Evolutionary conservation across 1,140 invertebrate genomes (phyloP).

Genomic region (Drosophila navojoa): DNA sequence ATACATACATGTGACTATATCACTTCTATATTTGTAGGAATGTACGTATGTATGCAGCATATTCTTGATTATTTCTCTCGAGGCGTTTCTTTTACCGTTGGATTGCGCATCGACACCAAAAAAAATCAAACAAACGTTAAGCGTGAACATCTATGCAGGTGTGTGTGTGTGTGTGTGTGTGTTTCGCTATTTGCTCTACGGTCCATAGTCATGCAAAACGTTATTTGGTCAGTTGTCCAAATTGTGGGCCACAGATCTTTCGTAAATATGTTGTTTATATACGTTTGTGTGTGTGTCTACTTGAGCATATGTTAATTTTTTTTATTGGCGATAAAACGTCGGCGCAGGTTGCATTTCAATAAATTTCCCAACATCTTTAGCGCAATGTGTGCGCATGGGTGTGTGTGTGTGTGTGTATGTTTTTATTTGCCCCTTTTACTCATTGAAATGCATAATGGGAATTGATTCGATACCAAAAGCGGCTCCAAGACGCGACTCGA

Average conservation of each 20-base stretch:
- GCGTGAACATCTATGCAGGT: conserved; percentile 25
- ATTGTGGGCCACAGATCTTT: conserved; percentile 46
- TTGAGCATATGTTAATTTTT: conserved; percentile 60
- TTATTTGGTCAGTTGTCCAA: conserved; percentile 67
- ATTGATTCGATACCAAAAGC: conserved; percentile 48
- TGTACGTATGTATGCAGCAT: conserved; percentile 20
- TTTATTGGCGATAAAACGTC: conserved; percentile 64
- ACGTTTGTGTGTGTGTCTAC: conserved; percentile 3
- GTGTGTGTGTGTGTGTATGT: no score
- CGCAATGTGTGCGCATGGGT: background rate
- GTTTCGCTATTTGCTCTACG: conserved; percentile 66
- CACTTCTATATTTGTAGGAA: background rate
- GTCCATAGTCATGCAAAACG: conserved; percentile 66
- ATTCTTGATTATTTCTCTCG: conserved; percentile 71
- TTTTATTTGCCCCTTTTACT: conserved; percentile 45
- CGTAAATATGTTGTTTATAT: conserved; percentile 25
- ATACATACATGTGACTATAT: background rate
- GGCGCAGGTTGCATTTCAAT: conserved; percentile 56
- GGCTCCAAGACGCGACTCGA: conserved; percentile 13
- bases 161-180: conserved; percentile 47
- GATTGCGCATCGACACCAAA: conserved; percentile 67
- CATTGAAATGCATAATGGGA: conserved; percentile 61
- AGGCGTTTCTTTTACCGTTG: conserved; percentile 71
- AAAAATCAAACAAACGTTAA: conserved; percentile 28
- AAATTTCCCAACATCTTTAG: conserved; percentile 31